Conservation (phyloP, 2,797 vertebrate genomes). For the Brotula barbata region DNA sequence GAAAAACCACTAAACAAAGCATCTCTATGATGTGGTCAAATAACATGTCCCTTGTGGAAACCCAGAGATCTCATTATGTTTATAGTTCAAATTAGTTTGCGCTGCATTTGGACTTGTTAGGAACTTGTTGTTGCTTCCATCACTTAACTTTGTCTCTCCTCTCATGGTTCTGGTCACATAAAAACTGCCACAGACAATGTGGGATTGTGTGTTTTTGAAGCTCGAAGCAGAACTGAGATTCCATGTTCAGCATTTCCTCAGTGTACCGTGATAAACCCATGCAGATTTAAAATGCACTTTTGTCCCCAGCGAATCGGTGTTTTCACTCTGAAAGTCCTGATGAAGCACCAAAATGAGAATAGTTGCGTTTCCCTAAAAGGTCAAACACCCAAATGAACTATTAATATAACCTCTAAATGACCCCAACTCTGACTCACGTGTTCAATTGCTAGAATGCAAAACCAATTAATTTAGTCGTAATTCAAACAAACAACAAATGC, state of each 20-base stretch:
- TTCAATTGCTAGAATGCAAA: constrained; percentile 42
- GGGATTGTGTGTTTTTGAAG: constrained; percentile 10
- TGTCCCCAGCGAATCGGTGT: constrained; percentile 28
- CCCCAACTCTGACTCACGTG: constrained; percentile 22
- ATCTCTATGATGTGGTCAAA: too few relatives aligned
- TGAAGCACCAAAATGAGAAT: not conserved
- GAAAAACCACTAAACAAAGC: constrained; percentile 20
- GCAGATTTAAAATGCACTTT: constrained; percentile 12
- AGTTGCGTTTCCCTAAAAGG: constrained; percentile 10
- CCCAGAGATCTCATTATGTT: not conserved
- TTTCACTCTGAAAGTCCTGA: constrained; percentile 21
- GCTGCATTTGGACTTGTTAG: not conserved
- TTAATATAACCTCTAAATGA: constrained; percentile 16
- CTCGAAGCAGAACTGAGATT: constrained; percentile 70
- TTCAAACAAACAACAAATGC: constrained; percentile 36
- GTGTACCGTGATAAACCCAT: constrained; percentile 11
- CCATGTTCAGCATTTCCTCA: constrained; percentile 52
- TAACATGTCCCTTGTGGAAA: not conserved
- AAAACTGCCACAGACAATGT: constrained; percentile 11
- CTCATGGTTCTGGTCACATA: constrained; percentile 18
- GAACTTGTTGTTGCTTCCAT: not conserved
- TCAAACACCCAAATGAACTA: constrained; percentile 4
- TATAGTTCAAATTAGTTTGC: not conserved
- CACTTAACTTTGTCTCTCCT: not conserved
- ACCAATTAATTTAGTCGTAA: constrained; percentile 33